phyloP scores from a whole-genome alignment of 2,888 invertebrate genomes.

The Lasioglossum villosulum region DNA sequence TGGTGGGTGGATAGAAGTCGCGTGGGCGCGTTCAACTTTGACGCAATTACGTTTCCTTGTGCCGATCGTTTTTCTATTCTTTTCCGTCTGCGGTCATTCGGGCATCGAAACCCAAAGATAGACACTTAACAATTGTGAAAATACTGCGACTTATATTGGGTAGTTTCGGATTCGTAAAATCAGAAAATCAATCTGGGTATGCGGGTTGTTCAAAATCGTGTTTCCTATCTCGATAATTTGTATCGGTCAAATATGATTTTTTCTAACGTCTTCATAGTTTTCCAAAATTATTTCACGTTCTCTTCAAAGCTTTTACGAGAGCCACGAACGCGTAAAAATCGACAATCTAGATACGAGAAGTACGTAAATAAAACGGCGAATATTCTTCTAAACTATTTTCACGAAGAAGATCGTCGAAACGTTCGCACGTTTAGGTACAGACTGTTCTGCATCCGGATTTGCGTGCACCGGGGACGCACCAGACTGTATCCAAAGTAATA shows the following conservation, averaged over 20 bases:
- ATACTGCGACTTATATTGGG: not conserved
- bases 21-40: conserved; percentile 51
- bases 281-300: not conserved
- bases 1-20: conserved; percentile 53
- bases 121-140: not conserved
- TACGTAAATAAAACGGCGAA: not conserved
- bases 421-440: conserved; percentile 11
- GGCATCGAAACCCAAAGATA: conserved; percentile 21
- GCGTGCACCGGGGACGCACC: conserved; percentile 40
- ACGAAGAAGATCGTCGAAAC: not conserved
- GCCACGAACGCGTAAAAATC: not conserved
- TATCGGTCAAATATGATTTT: too few relatives aligned
- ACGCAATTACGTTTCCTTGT: conserved; percentile 60
- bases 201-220: not conserved
- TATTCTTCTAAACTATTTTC: not conserved
- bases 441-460: conserved; percentile 32
- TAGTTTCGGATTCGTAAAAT: not conserved
- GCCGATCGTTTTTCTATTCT: conserved; percentile 43
- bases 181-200: not conserved
- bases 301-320: not conserved
- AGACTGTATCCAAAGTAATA: conserved; percentile 43
- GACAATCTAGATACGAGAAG: not conserved
- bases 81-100: conserved; percentile 37
- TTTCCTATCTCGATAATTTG: too few relatives aligned
- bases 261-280: too few relatives aligned